Percentiles rank a stretch among this genome's conserved stretches.
phyloP scores from a whole-genome alignment of 2,888 invertebrate genomes.

The Parthenolecanium corni region DNA sequence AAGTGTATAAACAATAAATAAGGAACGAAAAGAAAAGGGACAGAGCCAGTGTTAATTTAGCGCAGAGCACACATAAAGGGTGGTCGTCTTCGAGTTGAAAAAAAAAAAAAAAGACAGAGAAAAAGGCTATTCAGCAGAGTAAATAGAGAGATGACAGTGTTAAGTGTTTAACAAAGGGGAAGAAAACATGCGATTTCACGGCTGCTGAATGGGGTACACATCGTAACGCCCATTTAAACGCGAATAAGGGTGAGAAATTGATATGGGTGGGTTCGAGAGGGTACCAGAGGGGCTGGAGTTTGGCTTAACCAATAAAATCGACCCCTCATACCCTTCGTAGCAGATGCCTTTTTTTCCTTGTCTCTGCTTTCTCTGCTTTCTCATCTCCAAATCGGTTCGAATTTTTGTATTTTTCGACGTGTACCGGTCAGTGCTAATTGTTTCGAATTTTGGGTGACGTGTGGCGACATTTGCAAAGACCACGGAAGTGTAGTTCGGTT shows the following conservation, averaged over 20 bases:
- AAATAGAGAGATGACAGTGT: slow-evolving; percentile 23
- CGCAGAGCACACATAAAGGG: not conserved
- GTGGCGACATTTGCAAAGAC: no score
- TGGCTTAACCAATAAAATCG: slow-evolving; percentile 12
- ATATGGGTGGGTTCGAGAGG: slow-evolving; percentile 17
- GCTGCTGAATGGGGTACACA: slow-evolving; percentile 19
- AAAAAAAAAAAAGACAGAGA: no score
- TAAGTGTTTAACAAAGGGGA: slow-evolving; percentile 23
- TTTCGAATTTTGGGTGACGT: no score
- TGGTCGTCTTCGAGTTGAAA: no score
- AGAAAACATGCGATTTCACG: slow-evolving; percentile 23
- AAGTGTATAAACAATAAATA: slow-evolving; percentile 22
- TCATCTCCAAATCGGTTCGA: not conserved
- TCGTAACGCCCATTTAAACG: slow-evolving; percentile 20
- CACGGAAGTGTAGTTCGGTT: not conserved
- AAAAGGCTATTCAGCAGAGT: not conserved
- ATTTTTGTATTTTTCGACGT: no score
- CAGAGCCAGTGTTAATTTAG: slow-evolving; percentile 19
- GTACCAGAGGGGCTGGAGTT: slow-evolving; percentile 20
- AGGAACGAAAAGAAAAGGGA: not conserved
- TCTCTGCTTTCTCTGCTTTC: not conserved
- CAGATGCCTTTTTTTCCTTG: not conserved
- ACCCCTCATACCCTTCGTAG: not conserved
- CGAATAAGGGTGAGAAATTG: slow-evolving; percentile 16
- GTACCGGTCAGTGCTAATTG: no score